Evolutionary conservation across 2,113 vertebrate genomes (phyloP).

Genomic region (Coptodon bakossiorum): DNA sequence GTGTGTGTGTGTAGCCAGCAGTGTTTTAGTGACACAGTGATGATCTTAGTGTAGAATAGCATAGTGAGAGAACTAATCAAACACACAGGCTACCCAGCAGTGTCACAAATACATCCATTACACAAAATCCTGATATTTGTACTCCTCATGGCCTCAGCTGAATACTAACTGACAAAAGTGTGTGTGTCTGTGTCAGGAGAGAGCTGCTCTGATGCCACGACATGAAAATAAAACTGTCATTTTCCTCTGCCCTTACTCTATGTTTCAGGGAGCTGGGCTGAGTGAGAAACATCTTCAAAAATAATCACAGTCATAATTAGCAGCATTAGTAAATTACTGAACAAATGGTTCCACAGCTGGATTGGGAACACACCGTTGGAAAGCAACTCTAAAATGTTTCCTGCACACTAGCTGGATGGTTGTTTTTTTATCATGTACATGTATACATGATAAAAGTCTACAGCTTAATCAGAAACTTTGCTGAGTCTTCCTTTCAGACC

Average conservation of each 20-base stretch:
- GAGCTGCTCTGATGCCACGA: background rate
- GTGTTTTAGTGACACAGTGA: background rate
- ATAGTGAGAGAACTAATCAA: constrained; percentile 3
- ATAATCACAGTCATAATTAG: background rate
- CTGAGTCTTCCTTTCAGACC: background rate
- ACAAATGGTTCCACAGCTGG: background rate
- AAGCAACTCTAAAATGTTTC: background rate
- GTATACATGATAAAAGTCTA: background rate
- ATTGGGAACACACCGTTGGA: background rate
- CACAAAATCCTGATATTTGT: background rate
- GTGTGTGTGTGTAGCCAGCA: background rate
- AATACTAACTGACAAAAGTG: background rate
- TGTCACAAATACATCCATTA: constrained; percentile 10
- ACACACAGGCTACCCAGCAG: background rate
- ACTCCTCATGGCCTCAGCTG: background rate
- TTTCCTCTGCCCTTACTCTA: background rate
- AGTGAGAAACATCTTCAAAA: background rate
- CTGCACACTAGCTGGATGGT: background rate
- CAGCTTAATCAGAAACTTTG: too few relatives aligned
- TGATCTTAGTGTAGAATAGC: background rate
- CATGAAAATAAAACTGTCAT: constrained; percentile 12
- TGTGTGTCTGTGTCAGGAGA: background rate
- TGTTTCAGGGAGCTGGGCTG: background rate
- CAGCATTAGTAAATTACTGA: background rate
- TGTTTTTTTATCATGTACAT: background rate